phyloP scores from a whole-genome alignment of 2,797 vertebrate species.

The Peromyscus melanophrys region DNA sequence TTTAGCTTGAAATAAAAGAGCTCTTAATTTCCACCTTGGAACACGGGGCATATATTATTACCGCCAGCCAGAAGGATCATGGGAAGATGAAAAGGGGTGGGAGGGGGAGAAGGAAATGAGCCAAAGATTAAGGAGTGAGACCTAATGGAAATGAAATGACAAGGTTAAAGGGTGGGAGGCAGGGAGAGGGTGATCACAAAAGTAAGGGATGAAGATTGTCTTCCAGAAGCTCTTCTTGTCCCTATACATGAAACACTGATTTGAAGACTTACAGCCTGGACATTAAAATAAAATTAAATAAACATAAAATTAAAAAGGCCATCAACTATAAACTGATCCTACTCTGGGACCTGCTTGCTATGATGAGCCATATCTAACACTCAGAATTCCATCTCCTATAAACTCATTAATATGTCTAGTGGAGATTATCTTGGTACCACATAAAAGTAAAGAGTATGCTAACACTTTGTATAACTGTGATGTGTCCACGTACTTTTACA shows the following conservation, averaged over 20 bases:
- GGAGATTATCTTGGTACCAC: not conserved
- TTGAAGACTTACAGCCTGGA: not conserved
- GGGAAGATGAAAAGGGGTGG: not conserved
- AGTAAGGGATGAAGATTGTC: not conserved
- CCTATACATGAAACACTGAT: not conserved
- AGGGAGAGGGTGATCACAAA: not conserved
- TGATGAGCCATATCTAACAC: not conserved
- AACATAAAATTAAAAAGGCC: not conserved
- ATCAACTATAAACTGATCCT: not conserved
- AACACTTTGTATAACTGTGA: not conserved
- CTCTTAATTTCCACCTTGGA: not conserved
- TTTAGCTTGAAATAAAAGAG: not conserved
- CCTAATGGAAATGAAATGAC: not conserved
- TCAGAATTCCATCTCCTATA: not conserved
- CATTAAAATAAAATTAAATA: not conserved
- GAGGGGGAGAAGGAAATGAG: fast-evolving
- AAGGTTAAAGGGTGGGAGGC: not conserved
- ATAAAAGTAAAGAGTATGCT: not conserved
- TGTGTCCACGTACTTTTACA: not conserved
- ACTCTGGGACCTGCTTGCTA: no score
- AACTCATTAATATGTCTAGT: not conserved
- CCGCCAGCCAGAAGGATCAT: no score
- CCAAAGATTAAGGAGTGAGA: not conserved
- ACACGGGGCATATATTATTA: not conserved
- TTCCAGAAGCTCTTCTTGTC: not conserved